These are phyloP conservation scores for Henicopernis longicauda DNA, from an alignment of 2,113 vertebrate genomes.

Conservation along the genomic window DNA sequence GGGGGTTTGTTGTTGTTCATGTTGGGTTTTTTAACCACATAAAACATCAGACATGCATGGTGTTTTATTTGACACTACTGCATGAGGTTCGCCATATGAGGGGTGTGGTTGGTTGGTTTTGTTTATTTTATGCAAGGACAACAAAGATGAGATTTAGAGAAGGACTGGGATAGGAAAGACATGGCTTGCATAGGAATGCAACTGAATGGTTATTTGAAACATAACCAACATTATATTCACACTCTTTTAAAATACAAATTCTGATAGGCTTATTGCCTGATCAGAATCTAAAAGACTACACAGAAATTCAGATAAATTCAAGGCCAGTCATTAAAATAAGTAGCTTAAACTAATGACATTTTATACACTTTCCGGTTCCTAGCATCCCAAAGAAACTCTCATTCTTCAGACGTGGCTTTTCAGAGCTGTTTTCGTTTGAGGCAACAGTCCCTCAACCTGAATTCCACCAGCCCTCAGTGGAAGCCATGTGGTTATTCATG, in stretches of 20 bases:
- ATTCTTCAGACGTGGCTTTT: neutral
- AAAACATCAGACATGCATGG: neutral
- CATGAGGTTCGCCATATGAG: neutral
- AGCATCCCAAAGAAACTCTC: neutral
- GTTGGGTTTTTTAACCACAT: neutral
- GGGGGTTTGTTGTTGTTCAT: neutral
- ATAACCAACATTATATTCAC: neutral
- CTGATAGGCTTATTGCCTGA: neutral
- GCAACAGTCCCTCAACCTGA: neutral
- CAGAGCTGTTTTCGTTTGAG: neutral
- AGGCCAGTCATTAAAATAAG: neutral
- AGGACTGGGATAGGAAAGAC: neutral
- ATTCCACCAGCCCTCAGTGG: neutral
- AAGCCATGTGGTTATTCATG: neutral
- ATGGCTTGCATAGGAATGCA: neutral
- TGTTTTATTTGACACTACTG: neutral
- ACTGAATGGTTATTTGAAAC: neutral
- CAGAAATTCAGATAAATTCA: neutral
- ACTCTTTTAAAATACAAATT: neutral
- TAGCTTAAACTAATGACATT: neutral
- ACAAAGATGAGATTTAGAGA: neutral
- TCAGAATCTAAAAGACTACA: neutral
- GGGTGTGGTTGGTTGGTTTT: neutral
- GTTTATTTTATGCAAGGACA: neutral
- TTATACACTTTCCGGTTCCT: neutral